phyloP scores from a whole-genome alignment of 2,113 vertebrate genomes.

The Rhinopomastus cyanomelas region DNA sequence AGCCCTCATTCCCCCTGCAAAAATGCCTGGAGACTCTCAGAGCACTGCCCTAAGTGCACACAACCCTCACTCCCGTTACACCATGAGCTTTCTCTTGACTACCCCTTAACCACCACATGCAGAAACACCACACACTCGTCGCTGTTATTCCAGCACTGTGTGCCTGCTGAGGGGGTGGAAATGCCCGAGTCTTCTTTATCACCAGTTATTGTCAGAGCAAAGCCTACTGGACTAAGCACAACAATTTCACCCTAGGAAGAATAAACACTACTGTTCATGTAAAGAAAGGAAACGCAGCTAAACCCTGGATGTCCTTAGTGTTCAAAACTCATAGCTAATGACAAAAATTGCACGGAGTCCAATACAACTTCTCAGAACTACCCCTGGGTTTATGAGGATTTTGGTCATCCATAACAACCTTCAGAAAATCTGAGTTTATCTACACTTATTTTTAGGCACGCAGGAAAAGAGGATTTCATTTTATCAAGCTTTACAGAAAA shows the following conservation, averaged over 20 bases:
- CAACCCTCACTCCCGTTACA: not conserved
- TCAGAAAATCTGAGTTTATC: conserved; percentile 27
- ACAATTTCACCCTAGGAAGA: conserved; percentile 21
- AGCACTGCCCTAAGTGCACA: not conserved
- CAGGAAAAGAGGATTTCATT: conserved; percentile 46
- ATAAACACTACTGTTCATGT: not conserved
- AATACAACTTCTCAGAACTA: not conserved
- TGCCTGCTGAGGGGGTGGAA: conserved; percentile 17
- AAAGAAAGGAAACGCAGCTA: not conserved
- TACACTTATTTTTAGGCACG: conserved; percentile 38
- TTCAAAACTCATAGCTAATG: not conserved
- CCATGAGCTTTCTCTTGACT: conserved; percentile 5
- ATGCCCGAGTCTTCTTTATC: conserved; percentile 12
- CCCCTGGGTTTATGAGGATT: not conserved
- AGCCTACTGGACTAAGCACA: conserved; percentile 37
- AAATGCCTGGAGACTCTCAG: not conserved
- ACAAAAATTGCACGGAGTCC: not conserved
- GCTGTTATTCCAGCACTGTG: not conserved
- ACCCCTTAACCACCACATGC: not conserved
- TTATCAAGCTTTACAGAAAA: conserved; percentile 39
- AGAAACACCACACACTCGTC: not conserved
- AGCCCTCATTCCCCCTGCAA: not conserved
- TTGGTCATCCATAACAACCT: not conserved
- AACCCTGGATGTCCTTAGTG: not conserved
- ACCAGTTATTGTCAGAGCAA: conserved; percentile 24